Evolutionary conservation across 2,113 vertebrate species (phyloP), one percentile per base, ranked within the genome.

Genomic region (Sialia sialis): DNA sequence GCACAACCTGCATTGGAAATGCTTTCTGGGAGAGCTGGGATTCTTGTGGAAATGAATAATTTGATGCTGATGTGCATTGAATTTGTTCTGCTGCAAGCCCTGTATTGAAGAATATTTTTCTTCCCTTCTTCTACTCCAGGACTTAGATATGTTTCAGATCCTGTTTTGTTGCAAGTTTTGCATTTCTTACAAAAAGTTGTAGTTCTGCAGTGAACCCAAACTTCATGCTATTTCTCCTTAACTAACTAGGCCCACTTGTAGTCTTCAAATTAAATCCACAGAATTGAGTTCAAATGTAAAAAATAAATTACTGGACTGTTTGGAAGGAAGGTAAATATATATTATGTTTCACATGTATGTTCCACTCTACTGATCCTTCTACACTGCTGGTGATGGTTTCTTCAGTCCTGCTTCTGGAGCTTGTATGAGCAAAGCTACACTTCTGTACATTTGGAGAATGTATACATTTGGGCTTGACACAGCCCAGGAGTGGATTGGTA

Each of bases 321-420:
- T 56, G 32, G 36, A 72, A 82, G 38, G 25, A 14, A 63, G 39
- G 32, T 29, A 66, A 41, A 52, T 52, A 3, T 11, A 0, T 11
- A 1, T 30, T 11, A 1, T 30, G 44, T 81, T 88, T 56, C 75
- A 17, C 2, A 0, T 43, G 3, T 6, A 2, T 59, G 6, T 76
- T 66, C 76, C 17, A 20, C 27, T 78, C 6, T 16, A 0, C 14
- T 29, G 19, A 20, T 81, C 25, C 3, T 63, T 10, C 64, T 52
- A 10, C 5, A 18, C 39, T 69, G 64, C 13, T 84, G 25, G 48
- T 58, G 13, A 5, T 56, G 52, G 6, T 38, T 88, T 10, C 56
- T 85, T 84, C 12, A 51, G 0, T 87, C 56, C 29, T 68, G 32
- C 16, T 80, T 62, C 38, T 89, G 64, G 30, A 91, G 49, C 26